Evolutionary conservation across 2,113 vertebrate genomes (phyloP).

Genomic region (Gopherus evgoodei): DNA sequence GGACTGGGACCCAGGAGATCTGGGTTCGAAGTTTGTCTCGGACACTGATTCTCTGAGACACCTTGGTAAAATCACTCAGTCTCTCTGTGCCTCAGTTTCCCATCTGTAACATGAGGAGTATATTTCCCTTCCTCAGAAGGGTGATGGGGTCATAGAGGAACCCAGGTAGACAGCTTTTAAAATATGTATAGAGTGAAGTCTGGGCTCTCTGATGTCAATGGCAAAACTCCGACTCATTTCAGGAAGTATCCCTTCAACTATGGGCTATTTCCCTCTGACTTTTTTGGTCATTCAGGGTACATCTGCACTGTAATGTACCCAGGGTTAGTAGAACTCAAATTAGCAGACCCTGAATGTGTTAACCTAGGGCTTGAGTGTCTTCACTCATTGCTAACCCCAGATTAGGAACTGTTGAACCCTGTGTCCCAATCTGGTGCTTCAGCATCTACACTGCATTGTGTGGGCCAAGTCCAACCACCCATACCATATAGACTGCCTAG

Average conservation of each 20-base stretch:
- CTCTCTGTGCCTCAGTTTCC: background rate
- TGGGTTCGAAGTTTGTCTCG: rapidly evolving
- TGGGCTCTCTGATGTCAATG: background rate
- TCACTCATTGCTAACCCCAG: background rate
- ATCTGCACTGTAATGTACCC: too few species aligned
- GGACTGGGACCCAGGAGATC: rapidly evolving
- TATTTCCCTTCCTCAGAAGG: background rate
- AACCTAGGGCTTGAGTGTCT: background rate
- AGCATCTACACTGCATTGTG: background rate
- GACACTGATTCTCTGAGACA: background rate
- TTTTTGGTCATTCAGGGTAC: background rate
- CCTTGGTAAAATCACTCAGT: background rate
- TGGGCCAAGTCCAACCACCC: background rate
- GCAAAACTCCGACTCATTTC: background rate
- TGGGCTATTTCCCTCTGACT: background rate
- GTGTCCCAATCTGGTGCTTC: background rate
- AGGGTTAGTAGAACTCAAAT: background rate
- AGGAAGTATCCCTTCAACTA: background rate
- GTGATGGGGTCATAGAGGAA: background rate
- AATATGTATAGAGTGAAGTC: background rate
- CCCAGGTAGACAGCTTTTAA: background rate
- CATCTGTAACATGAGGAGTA: background rate
- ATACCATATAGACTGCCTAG: background rate
- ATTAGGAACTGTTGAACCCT: background rate
- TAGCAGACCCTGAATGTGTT: background rate